Evolutionary conservation across 2,888 invertebrate species (phyloP), one percentile per base, ranked within the genome.

Genomic region (Meganola albula): DNA sequence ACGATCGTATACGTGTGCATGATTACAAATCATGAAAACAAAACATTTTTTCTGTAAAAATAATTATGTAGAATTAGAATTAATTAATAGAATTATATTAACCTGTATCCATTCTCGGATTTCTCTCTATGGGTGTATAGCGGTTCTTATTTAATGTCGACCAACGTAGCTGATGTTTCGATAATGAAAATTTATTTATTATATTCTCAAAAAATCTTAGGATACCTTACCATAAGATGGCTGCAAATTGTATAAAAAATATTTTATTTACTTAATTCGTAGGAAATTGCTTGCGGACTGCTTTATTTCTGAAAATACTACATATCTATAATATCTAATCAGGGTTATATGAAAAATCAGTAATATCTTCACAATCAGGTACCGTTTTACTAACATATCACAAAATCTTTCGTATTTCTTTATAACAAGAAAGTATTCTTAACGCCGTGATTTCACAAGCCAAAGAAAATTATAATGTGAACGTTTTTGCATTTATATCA

Each of bases 71-170:
- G 84, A 36, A 45, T 72, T 82, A 82, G 83, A 71, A 82, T 77
- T 83, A 78, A 79, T 74, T 75, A 78, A 80, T 78, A 80, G 77
- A 83, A 79, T 77, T 80, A 82, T 82, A 82, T 80, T 78, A 83
- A 84, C 74, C 78, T 77, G 80, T 84, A 84, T 83, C 80, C 82
- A 80, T 70, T 78, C 79, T 83, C 74, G 84, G 83, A 82, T 80
- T 84, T 83, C 84, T 85, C 84, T 84, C 84, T 84, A 84, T 83
- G 78, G 83, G 77, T 83, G 82, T 84, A 84, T 84, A 84, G 83
- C 79, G 82, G 78, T 78, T 83, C 80, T 82, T 83, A 74, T 82
- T 83, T 80, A 74, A 84, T 82, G 79, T 85, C 82, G 85, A 85
- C 85, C 85, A 85, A 85, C 82, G 73, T 85, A 84, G 84, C 74